A percentile compares a stretch with the other conserved stretches of the same genome.
Evolutionary conservation across 2,888 invertebrate genomes (phyloP).

Genomic region (Callosobruchus maculatus): DNA sequence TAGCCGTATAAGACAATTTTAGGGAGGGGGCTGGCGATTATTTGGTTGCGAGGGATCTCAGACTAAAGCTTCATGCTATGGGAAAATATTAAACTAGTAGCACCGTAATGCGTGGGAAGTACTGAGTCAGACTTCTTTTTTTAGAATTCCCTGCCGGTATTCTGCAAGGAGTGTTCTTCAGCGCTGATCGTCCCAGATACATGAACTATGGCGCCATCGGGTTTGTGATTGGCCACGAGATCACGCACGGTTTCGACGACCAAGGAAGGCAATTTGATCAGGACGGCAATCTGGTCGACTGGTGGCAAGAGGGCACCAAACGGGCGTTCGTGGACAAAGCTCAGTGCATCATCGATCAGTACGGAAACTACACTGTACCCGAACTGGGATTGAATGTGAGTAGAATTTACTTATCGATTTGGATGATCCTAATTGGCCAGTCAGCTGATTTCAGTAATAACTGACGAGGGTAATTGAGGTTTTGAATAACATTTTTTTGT

Average conservation of each 20-base stretch:
- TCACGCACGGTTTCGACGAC: conserved; percentile 87
- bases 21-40: no score
- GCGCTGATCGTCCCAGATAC: conserved; percentile 81
- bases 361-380: conserved; percentile 82
- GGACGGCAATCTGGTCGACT: conserved; percentile 85
- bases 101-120: no score
- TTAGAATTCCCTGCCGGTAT: conserved; percentile 92
- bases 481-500: no score
- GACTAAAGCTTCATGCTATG: no score
- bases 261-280: conserved; percentile 91
- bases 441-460: no score
- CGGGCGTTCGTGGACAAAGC: conserved; percentile 79
- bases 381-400: conserved; percentile 72
- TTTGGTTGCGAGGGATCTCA: no score
- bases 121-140: background rate
- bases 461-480: no score
- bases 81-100: no score
- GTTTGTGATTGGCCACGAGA: conserved; percentile 89
- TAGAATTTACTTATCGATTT: conserved; percentile 7
- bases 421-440: no score
- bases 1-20: no score
- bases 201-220: conserved; percentile 92
- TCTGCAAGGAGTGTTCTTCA: conserved; percentile 88
- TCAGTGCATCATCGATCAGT: conserved; percentile 89
- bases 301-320: conserved; percentile 88